A percentile compares a stretch with the other conserved stretches of the same genome.
phyloP scores from a whole-genome alignment of 2,113 vertebrate species.

The Aegotheles bennettii region DNA sequence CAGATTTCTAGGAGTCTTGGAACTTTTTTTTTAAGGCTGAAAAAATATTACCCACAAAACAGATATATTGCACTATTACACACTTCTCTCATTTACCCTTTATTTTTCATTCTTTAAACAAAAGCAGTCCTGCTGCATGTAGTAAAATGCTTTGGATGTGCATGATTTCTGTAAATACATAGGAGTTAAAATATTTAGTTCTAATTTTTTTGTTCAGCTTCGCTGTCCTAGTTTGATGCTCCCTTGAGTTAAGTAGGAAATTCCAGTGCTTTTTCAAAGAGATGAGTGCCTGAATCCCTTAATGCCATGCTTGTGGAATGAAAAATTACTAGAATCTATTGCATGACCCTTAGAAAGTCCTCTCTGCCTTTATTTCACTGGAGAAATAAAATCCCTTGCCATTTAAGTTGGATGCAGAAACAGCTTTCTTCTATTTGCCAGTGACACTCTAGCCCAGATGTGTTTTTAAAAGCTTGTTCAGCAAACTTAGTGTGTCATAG shows the following conservation, averaged over 20 bases:
- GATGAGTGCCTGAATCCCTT: not conserved
- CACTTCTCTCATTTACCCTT: not conserved
- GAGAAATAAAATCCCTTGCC: not conserved
- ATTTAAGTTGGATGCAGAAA: not conserved
- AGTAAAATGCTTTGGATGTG: not conserved
- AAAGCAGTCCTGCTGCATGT: not conserved
- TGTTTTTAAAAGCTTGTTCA: not conserved
- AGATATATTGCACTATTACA: not conserved
- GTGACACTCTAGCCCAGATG: not conserved
- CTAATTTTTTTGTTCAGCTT: not conserved
- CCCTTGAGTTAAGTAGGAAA: not conserved
- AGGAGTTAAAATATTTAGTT: not conserved
- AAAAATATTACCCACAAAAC: not conserved
- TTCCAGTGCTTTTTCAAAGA: not conserved
- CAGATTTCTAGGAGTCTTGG: not conserved
- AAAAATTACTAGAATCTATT: not conserved
- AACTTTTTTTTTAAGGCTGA: not conserved
- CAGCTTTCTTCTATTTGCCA: not conserved
- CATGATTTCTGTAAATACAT: not conserved
- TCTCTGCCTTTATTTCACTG: not conserved
- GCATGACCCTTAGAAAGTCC: not conserved
- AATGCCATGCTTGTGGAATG: not conserved
- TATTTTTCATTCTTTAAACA: not conserved
- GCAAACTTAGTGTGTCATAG: not conserved
- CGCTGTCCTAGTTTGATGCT: not conserved